Conservation (phyloP, 2,113 vertebrate species). For the Gopherus flavomarginatus region DNA sequence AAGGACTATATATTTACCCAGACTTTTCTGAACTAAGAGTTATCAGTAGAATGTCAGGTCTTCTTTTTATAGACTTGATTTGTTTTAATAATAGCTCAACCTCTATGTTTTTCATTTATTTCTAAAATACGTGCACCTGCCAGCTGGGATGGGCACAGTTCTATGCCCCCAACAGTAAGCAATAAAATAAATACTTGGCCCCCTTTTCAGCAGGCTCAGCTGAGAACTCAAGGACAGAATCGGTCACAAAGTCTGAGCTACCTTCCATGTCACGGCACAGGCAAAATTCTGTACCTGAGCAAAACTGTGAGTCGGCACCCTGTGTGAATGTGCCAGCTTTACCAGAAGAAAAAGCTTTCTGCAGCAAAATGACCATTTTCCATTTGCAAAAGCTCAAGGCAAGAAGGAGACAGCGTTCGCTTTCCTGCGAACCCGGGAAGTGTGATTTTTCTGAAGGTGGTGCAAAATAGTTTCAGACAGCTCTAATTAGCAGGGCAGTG, state of each 20-base stretch:
- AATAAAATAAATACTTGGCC: background rate
- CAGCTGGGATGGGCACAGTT: fast-evolving
- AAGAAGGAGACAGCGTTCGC: conserved; percentile 36
- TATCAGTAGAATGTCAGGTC: background rate
- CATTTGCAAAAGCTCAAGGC: conserved; percentile 26
- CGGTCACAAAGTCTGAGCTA: fast-evolving
- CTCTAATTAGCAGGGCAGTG: conserved; percentile 31
- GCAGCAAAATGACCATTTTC: background rate
- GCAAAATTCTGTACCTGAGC: background rate
- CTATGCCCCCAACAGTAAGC: background rate
- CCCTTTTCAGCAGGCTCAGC: background rate
- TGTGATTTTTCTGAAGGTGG: conserved; percentile 70
- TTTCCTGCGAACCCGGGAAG: conserved; percentile 33
- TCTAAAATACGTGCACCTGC: background rate
- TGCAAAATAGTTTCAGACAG: conserved; percentile 62
- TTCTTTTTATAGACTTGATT: background rate
- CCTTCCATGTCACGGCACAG: fast-evolving
- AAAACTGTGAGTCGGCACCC: background rate
- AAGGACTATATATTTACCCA: conserved; percentile 36
- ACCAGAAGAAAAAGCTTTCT: fast-evolving
- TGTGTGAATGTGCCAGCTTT: fast-evolving
- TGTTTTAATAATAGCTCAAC: background rate
- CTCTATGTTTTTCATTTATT: background rate
- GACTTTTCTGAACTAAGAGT: background rate
- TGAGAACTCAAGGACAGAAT: background rate